These are phyloP conservation scores for Drosophila mimetica DNA, from an alignment of 2,888 invertebrate species.

Conservation along the genomic window DNA sequence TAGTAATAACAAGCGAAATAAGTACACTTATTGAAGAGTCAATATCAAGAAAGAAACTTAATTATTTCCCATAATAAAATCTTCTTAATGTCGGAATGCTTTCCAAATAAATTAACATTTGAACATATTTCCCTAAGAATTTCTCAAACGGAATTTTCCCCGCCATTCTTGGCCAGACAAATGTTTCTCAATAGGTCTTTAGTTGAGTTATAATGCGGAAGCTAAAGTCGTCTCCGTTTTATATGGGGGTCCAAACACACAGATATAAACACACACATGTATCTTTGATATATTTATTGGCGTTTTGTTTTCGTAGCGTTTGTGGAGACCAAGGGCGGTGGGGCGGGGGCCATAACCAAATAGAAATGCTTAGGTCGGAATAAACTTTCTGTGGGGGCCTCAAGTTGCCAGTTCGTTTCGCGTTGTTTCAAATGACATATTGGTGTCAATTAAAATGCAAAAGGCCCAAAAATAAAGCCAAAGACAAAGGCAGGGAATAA, in stretches of 20 bases:
- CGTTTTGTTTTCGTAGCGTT: slow-evolving; percentile 26
- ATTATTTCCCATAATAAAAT: not conserved
- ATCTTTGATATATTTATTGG: slow-evolving; percentile 45
- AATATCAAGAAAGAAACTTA: not conserved
- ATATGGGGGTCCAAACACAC: slow-evolving; percentile 20
- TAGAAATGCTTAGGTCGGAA: slow-evolving; percentile 5
- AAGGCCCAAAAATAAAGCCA: slow-evolving; percentile 43
- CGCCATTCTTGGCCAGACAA: slow-evolving; percentile 7
- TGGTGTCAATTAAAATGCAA: slow-evolving; percentile 66
- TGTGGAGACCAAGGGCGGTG: slow-evolving; percentile 15
- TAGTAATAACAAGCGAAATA: not conserved
- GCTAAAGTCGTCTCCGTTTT: slow-evolving; percentile 36
- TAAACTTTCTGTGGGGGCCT: slow-evolving; percentile 55
- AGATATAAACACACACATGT: slow-evolving; percentile 4
- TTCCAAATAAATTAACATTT: not conserved
- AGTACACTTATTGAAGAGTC: not conserved
- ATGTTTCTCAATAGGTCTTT: slow-evolving; percentile 30
- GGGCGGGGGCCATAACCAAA: slow-evolving; percentile 6
- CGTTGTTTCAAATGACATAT: slow-evolving; percentile 56
- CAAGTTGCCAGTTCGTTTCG: slow-evolving; percentile 31
- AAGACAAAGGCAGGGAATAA: slow-evolving; percentile 29
- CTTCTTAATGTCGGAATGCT: not conserved
- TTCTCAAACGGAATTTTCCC: slow-evolving; percentile 14
- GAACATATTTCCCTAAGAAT: not conserved
- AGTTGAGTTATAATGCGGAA: slow-evolving; percentile 43